Base-by-base conservation (phyloP, 2,888 invertebrate genomes). In the Tinea trinotella region DNA sequence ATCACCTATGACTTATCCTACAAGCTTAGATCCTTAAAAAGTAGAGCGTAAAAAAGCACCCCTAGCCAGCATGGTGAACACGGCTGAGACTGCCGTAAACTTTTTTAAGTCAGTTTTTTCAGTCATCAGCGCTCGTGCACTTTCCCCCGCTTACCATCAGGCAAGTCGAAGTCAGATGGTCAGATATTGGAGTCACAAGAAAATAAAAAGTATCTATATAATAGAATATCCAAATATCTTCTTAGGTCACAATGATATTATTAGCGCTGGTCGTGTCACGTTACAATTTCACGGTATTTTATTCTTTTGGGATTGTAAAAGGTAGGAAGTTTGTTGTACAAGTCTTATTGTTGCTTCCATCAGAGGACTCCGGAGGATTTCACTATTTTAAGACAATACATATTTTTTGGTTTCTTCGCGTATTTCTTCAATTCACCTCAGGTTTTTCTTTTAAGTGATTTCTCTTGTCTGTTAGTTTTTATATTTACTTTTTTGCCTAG, bases 281-380 rank as follows among this genome's bases (percentile, higher is more conserved):
- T 9, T 17, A 24, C 22, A 50, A 50, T 50, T 50, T 50, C 24
- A 24, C 50, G 24, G 24, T 24, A 12, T 50, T 24, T 22, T 50
- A 50, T 50, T 50, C 50, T 50, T 50, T 6, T 22, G 50, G 50
- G 50, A 50, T 10, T 13, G 46, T n/a, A 15, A 15, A 46, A 24
- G 50, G 50, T 50, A 15, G 24, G 50, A 50, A 50, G 24, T 50
- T 50, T 50, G 48, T 48, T 18, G 48, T 48, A 18, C 9, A 48
- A 12, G 17, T 50, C 24, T 24, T 50, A 50, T 50, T 50, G 50
- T 24, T 24, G 15, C 10, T 24, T 50, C 13, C 50, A 24, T 50
- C 50, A 24, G 13, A 24, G 24, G 15, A 50, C 24, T 50, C 50
- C n/a, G 5, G 22, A 24, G 50, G 50, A 24, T 50, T 24, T 50